phyloP scores from a whole-genome alignment of 2,113 vertebrate species.

The Pitta sordida region DNA sequence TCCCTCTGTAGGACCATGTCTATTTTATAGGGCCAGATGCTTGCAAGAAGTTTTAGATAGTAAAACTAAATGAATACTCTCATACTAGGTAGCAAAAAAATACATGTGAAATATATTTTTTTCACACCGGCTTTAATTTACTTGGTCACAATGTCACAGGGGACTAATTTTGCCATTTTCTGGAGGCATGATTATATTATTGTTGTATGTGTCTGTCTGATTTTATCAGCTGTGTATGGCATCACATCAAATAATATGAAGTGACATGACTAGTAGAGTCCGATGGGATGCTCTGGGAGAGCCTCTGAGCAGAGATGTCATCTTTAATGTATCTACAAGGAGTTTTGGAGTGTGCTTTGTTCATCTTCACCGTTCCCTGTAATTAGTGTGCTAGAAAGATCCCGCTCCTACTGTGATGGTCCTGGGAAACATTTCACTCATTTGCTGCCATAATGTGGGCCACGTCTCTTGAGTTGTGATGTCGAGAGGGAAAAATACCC shows the following conservation, averaged over 20 bases:
- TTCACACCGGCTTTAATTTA: background rate
- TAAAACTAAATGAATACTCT: background rate
- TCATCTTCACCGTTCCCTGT: background rate
- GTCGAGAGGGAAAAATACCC: background rate
- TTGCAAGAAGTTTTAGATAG: background rate
- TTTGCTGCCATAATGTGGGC: background rate
- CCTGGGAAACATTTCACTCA: background rate
- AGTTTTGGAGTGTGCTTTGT: conserved; percentile 5
- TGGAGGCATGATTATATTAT: background rate
- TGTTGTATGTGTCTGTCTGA: conserved; percentile 3
- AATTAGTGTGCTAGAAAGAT: background rate
- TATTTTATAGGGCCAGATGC: background rate
- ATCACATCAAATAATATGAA: conserved; percentile 9
- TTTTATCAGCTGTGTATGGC: background rate
- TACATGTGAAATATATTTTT: background rate
- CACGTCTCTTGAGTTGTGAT: background rate
- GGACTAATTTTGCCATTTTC: conserved; percentile 46
- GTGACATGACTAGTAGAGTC: background rate
- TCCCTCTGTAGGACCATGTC: background rate
- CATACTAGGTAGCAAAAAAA: background rate
- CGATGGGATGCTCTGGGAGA: background rate
- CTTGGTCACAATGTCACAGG: conserved; percentile 24
- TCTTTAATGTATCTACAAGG: conserved; percentile 8
- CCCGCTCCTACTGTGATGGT: background rate
- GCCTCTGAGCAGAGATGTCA: conserved; percentile 21